Percentiles rank a stretch among this genome's conserved stretches.
These are phyloP conservation scores for Polyommatus iphigenia DNA, from an alignment of 2,888 invertebrate genomes.

Conservation along the genomic window DNA sequence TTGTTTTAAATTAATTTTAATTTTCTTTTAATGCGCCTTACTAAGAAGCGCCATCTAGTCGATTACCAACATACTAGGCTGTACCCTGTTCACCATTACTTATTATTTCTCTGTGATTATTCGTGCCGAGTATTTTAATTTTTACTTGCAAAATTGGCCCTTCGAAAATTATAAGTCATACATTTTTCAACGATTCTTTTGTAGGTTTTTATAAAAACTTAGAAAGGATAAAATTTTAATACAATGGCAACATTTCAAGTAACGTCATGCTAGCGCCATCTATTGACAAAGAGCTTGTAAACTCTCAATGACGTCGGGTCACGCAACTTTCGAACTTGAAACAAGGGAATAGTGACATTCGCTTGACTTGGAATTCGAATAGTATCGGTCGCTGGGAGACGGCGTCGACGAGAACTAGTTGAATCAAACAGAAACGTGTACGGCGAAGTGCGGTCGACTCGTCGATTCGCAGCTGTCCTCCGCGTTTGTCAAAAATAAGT, in stretches of 20 bases:
- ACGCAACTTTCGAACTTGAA: conserved; percentile 73
- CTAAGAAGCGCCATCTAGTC: background rate
- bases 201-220: background rate
- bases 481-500: conserved; percentile 73
- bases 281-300: conserved; percentile 42
- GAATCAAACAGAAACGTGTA: conserved; percentile 70
- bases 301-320: conserved; percentile 43
- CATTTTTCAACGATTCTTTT: no score
- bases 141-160: no score
- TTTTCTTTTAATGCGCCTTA: no score
- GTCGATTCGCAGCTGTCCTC: conserved; percentile 78
- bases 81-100: background rate
- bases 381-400: conserved; percentile 53
- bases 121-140: no score
- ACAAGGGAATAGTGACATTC: conserved; percentile 65
- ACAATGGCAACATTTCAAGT: conserved; percentile 32
- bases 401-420: conserved; percentile 51
- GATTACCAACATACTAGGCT: background rate
- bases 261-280: conserved; percentile 51
- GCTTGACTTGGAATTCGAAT: conserved; percentile 67
- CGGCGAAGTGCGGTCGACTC: conserved; percentile 79
- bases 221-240: conserved; percentile 3
- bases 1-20: background rate
- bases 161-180: no score
- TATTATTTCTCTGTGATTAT: no score